A percentile compares a stretch with the other conserved stretches of the same genome.
These are phyloP conservation scores for Dasypus novemcinctus DNA, from an alignment of 2,113 vertebrate genomes.

Conservation along the genomic window DNA sequence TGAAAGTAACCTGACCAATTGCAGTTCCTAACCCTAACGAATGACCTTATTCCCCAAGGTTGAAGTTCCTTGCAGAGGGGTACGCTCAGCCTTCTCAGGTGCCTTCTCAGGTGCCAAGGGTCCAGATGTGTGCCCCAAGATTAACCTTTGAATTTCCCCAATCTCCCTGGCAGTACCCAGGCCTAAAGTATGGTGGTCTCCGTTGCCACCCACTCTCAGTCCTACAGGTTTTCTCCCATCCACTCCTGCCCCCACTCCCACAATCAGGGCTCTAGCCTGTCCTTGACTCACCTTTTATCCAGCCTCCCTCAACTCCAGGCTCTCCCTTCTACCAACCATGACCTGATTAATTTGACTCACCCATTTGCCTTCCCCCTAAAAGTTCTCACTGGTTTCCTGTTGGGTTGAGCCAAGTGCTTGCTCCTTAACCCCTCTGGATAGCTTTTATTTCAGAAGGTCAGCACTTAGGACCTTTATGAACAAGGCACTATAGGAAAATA, in stretches of 20 bases:
- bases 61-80: neutral
- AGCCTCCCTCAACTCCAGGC: neutral
- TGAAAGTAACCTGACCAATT: neutral
- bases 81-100: neutral
- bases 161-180: neutral
- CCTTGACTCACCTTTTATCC: neutral
- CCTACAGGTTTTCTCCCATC: neutral
- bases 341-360: neutral
- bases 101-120: neutral
- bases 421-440: neutral
- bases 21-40: neutral
- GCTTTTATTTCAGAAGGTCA: neutral
- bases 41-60: neutral
- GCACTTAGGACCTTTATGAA: conserved; percentile 15
- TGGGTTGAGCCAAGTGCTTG: neutral
- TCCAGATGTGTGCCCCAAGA: neutral
- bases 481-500: neutral
- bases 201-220: neutral
- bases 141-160: neutral
- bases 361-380: neutral
- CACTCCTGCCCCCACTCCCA: neutral
- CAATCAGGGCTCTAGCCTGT: neutral
- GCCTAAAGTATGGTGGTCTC: neutral
- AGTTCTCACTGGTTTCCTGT: neutral
- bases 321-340: neutral